phyloP scores from a whole-genome alignment of 2,888 invertebrate species.

The Priocnemis perturbator region DNA sequence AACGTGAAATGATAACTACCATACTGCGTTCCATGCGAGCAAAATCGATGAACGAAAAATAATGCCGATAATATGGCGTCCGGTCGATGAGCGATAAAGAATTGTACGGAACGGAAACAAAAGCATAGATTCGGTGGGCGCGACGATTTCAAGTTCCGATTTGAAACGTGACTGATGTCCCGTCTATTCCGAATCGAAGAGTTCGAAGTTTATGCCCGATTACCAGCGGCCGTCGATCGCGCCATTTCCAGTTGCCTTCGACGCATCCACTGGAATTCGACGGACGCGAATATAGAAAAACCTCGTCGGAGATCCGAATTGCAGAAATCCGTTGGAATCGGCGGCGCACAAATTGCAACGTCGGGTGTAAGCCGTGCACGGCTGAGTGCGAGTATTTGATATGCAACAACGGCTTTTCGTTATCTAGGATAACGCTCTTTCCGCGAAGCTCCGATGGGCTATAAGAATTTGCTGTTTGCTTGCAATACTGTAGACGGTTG shows the following conservation, averaged over 20 bases:
- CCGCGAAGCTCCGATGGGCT: too few species aligned
- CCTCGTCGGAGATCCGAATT: not conserved
- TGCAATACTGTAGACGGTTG: too few species aligned
- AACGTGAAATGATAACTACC: too few species aligned
- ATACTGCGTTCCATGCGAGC: too few species aligned
- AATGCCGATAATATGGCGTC: not conserved
- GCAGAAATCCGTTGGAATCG: not conserved
- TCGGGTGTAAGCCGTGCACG: too few species aligned
- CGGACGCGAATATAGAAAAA: not conserved
- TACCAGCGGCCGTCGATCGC: slow-evolving; percentile 15
- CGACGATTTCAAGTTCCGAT: not conserved
- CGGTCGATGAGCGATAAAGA: not conserved
- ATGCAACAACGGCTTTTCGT: too few species aligned
- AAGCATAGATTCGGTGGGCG: not conserved
- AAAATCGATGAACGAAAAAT: slow-evolving; percentile 1
- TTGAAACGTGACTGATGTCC: not conserved
- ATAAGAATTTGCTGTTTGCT: too few species aligned
- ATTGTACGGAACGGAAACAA: not conserved
- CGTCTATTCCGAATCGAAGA: slow-evolving; percentile 1
- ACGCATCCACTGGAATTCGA: not conserved
- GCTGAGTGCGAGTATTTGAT: too few species aligned
- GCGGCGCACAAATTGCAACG: not conserved
- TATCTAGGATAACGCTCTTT: too few species aligned
- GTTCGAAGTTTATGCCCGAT: slow-evolving; percentile 12
- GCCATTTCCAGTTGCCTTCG: not conserved